Percentiles rank a stretch among this genome's conserved stretches.
Evolutionary conservation across 2,113 vertebrate genomes (phyloP).

Genomic region (Paralichthys olivaceus): DNA sequence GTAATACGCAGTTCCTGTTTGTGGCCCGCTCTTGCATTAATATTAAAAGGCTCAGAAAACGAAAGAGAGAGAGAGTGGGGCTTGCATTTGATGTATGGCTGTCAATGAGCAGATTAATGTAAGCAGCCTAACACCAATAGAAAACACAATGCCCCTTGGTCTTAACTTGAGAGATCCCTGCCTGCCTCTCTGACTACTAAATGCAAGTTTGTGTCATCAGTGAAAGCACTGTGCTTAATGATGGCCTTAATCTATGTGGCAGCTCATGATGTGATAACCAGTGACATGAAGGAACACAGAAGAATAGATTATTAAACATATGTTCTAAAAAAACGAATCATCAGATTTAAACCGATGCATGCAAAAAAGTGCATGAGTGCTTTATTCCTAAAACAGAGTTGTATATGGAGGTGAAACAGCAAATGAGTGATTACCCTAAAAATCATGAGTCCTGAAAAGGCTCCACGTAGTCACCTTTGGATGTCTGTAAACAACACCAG

Average conservation of each 20-base stretch:
- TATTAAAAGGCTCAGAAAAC: slow-evolving; percentile 63
- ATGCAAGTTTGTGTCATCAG: slow-evolving; percentile 10
- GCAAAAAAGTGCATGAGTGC: neutral
- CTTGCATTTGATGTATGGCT: slow-evolving; percentile 50
- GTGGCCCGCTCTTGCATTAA: slow-evolving; percentile 64
- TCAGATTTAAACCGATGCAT: neutral
- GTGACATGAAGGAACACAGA: neutral
- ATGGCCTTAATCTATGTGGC: slow-evolving; percentile 1
- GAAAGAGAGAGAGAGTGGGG: neutral
- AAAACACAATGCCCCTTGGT: slow-evolving; percentile 18
- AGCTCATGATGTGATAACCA: slow-evolving; percentile 12
- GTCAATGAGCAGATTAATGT: slow-evolving; percentile 55
- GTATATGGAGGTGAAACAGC: neutral
- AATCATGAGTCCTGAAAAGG: slow-evolving; percentile 14
- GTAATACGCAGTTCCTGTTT: slow-evolving; percentile 71
- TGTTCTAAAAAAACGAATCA: slow-evolving; percentile 7
- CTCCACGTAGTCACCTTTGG: slow-evolving; percentile 58
- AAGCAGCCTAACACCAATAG: slow-evolving; percentile 28
- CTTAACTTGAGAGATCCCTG: slow-evolving; percentile 29
- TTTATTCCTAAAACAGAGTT: neutral
- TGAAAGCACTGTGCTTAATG: slow-evolving; percentile 3
- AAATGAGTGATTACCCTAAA: neutral
- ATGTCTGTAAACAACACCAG: slow-evolving; percentile 61
- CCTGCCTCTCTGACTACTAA: neutral
- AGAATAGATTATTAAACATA: slow-evolving; percentile 10